Evolutionary conservation across 2,888 invertebrate genomes (phyloP), one percentile per base, ranked within the genome.

Genomic region (Hirtodrosophila trivittata): DNA sequence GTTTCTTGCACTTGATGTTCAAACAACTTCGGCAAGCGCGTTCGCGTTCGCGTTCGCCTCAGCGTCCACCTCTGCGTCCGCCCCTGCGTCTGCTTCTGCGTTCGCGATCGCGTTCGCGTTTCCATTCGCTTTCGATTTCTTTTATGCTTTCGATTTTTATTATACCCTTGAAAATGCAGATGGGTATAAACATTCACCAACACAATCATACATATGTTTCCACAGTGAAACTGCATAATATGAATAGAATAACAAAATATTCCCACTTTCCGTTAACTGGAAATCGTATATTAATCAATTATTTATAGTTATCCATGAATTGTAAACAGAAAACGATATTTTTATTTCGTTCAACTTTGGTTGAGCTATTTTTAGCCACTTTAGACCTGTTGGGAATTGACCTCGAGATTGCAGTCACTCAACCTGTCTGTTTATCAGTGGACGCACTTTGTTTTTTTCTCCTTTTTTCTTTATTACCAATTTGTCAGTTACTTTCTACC

Each of bases 41-140:
- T 42, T 47, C 28, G 45, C 28, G 25, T 35, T 0, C 42, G 21
- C n/a, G 13, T 32, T 5, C 33, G 26, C 32, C 25, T 33, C 33
- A 26, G 28, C 49, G 32, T 10, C 2, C 30, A n/a, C n/a, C n/a
- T 50, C 41, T 21, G 12, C n/a, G 50, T 52, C 39, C 32, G 66
- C 12, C 35, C 33, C 26, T 37, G 33, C 49, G 46, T 71, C 66
- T 63, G 46, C 51, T 43, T 43, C 52, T 47, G 51, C 32, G 52
- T 38, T 64, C 37, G 35, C 50, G 47, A 60, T 72, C 68, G 47
- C 51, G 49, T 45, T 57, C 45, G 51, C 32, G 52, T 41, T 64
- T 64, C 38, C 62, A 65, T 72, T 85, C 74, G 86, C 87, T 85
- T 84, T 84, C 83, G 87, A 82, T 87, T 84, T 84, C 83, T 76